These are phyloP conservation scores for Temnothorax rugatulus DNA, from an alignment of 2,888 invertebrate species.

Conservation along the genomic window DNA sequence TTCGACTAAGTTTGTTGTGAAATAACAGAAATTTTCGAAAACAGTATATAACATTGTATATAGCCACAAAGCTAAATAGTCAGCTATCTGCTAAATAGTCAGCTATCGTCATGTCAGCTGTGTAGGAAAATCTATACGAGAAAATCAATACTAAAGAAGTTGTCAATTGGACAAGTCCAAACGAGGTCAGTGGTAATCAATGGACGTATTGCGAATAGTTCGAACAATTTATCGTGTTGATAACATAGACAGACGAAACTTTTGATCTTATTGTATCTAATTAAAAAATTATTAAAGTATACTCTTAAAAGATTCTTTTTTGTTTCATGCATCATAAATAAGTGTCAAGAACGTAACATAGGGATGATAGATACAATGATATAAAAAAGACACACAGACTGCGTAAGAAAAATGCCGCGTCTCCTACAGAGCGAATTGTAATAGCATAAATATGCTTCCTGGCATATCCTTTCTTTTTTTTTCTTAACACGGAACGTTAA, in stretches of 20 bases:
- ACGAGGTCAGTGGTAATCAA: neutral
- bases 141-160: slow-evolving; percentile 16
- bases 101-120: neutral
- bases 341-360: neutral
- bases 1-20: neutral
- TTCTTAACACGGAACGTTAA: no score
- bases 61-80: neutral
- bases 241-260: neutral
- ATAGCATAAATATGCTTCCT: no score
- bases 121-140: neutral
- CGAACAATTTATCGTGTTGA: neutral
- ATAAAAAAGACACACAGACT: no score
- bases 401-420: no score
- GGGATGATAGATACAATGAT: no score
- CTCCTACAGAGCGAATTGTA: no score
- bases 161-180: slow-evolving; percentile 1
- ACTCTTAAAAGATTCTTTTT: neutral
- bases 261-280: neutral
- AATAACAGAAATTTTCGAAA: neutral
- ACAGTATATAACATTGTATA: neutral
- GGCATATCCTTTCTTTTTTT: no score
- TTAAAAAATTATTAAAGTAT: neutral
- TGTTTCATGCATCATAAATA: neutral
- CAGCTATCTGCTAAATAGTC: neutral
- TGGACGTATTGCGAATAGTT: neutral